Conservation (phyloP, 92 coral and sea anemone species). For the Bergia sp. region DNA sequence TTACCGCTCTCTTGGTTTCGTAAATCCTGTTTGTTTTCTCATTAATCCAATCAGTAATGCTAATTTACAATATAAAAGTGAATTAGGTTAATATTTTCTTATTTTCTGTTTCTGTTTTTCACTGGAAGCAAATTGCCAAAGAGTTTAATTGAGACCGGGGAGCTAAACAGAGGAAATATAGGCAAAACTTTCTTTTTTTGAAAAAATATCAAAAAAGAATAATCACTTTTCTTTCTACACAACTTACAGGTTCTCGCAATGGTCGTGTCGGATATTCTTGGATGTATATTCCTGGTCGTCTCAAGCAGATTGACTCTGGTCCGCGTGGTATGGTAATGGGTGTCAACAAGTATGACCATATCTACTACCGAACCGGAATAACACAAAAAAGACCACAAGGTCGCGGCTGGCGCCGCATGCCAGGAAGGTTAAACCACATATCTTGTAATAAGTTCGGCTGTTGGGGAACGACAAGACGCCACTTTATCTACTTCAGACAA, state of each 20-base stretch:
- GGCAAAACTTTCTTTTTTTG: too few relatives aligned
- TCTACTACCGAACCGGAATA: constrained; percentile 38
- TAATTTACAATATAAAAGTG: too few relatives aligned
- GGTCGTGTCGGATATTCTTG: constrained; percentile 29
- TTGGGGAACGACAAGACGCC: constrained; percentile 31
- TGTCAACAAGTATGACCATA: background rate
- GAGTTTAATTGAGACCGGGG: too few relatives aligned
- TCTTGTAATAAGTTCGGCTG: constrained; percentile 16
- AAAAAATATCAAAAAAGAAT: background rate
- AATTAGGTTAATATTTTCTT: too few relatives aligned
- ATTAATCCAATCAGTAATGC: too few relatives aligned
- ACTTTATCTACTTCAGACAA: constrained; percentile 24
- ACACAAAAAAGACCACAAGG: constrained; percentile 8
- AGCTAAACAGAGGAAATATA: too few relatives aligned
- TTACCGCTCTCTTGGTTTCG: too few relatives aligned
- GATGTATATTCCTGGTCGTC: background rate
- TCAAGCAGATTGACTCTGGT: constrained; percentile 44
- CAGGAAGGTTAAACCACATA: constrained; percentile 27
- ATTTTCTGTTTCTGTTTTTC: too few relatives aligned
- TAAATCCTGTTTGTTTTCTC: too few relatives aligned
- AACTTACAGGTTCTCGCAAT: constrained; percentile 17
- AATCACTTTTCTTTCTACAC: background rate
- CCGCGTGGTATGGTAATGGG: constrained; percentile 28
- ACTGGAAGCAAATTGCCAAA: too few relatives aligned
- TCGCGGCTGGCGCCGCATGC: constrained; percentile 19